Percentiles rank a stretch among this genome's conserved stretches.
Conservation (phyloP, 2,888 invertebrate species). For the Polymixis flavicincta region DNA sequence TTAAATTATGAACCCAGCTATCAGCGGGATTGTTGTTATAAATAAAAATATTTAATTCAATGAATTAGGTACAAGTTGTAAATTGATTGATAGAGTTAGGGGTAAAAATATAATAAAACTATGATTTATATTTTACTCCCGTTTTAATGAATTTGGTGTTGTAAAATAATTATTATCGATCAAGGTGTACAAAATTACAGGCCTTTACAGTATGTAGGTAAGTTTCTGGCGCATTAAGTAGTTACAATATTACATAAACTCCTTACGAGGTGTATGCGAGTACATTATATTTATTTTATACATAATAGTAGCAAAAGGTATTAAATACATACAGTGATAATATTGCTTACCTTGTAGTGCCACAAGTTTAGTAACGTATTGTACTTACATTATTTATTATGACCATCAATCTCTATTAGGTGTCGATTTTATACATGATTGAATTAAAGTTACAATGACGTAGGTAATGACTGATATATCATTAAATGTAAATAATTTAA, state of each 20-base stretch:
- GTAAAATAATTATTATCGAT: slow-evolving; percentile 87
- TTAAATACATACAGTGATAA: slow-evolving; percentile 77
- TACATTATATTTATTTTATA: slow-evolving; percentile 77
- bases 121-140: slow-evolving; percentile 78
- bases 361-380: slow-evolving; percentile 75
- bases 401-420: slow-evolving; percentile 61
- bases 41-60: neutral
- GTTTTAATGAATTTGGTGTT: slow-evolving; percentile 87
- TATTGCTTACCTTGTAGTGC: slow-evolving; percentile 85
- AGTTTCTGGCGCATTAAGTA: slow-evolving; percentile 81
- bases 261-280: slow-evolving; percentile 78
- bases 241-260: slow-evolving; percentile 73
- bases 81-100: slow-evolving; percentile 47
- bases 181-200: slow-evolving; percentile 89
- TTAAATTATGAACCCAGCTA: neutral
- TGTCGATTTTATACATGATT: slow-evolving; percentile 80
- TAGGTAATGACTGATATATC: slow-evolving; percentile 66
- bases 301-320: slow-evolving; percentile 77
- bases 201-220: slow-evolving; percentile 85
- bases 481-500: slow-evolving; percentile 64
- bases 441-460: slow-evolving; percentile 69
- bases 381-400: slow-evolving; percentile 72
- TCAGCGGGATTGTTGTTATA: neutral
- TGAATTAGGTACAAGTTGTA: neutral
- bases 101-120: slow-evolving; percentile 74